Conservation (phyloP, 2,113 vertebrate genomes). For the Protobothrops mucrosquamatus region DNA sequence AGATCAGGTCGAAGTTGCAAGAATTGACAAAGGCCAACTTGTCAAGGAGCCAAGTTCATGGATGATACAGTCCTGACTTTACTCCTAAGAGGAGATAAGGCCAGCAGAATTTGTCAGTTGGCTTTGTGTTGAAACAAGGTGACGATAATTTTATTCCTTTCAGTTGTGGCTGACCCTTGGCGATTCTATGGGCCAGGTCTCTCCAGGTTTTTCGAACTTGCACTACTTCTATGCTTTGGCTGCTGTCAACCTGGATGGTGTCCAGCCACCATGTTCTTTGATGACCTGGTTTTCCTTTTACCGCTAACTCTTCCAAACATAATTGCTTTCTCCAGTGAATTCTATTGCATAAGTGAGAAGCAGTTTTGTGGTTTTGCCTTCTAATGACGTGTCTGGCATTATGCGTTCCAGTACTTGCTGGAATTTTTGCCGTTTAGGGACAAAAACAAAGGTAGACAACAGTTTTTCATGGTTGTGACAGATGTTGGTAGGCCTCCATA, state of each 20-base stretch:
- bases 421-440: too few species aligned
- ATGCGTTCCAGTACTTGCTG: too few species aligned
- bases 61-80: conserved; percentile 45
- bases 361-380: too few species aligned
- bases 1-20: conserved; percentile 55
- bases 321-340: too few species aligned
- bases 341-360: too few species aligned
- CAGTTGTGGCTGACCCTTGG: neutral
- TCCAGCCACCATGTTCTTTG: neutral
- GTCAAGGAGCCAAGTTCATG: conserved; percentile 33
- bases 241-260: neutral
- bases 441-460: neutral
- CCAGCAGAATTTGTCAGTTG: conserved; percentile 51
- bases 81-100: conserved; percentile 55
- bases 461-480: conserved; percentile 32
- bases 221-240: neutral
- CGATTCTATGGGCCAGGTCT: neutral
- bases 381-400: too few species aligned
- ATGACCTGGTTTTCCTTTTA: neutral
- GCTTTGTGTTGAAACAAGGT: conserved; percentile 46
- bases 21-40: conserved; percentile 17
- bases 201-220: neutral
- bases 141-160: neutral
- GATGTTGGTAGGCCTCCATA: conserved; percentile 21
- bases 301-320: too few species aligned